These are phyloP conservation scores for Galerucella pusilla DNA, from an alignment of 2,888 invertebrate species.

Conservation along the genomic window DNA sequence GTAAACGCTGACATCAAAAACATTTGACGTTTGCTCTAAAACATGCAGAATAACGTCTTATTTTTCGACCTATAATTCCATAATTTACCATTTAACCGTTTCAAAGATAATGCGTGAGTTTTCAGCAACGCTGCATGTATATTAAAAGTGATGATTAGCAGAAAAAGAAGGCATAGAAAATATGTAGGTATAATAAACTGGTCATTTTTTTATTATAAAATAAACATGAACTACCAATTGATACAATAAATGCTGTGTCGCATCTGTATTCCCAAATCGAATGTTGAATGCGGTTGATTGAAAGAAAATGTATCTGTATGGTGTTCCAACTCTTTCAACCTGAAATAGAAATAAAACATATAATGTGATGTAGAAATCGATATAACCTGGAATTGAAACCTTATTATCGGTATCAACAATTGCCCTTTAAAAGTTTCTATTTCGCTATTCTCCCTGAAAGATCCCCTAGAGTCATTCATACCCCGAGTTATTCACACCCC, in stretches of 20 bases:
- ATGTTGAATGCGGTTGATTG: background rate
- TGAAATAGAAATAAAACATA: background rate
- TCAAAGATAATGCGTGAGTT: no score
- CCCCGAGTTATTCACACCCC: constrained; percentile 45
- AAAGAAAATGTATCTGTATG: background rate
- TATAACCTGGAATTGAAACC: constrained; percentile 3
- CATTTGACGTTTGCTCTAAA: no score
- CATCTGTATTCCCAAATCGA: background rate
- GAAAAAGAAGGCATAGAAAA: no score
- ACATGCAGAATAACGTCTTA: no score
- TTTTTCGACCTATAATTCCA: no score
- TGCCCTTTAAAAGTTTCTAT: constrained; percentile 17
- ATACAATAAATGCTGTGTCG: background rate
- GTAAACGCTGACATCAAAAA: no score
- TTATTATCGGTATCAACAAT: constrained; percentile 8
- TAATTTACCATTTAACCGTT: no score
- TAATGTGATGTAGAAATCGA: background rate
- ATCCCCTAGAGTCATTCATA: constrained; percentile 44
- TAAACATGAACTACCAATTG: no score
- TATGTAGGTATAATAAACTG: no score
- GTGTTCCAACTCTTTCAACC: background rate
- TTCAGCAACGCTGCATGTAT: no score
- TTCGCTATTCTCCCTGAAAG: constrained; percentile 42
- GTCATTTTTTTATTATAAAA: no score
- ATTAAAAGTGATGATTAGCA: no score